Evolutionary conservation across 2,888 invertebrate genomes (phyloP).

Genomic region (Cetonia aurata): DNA sequence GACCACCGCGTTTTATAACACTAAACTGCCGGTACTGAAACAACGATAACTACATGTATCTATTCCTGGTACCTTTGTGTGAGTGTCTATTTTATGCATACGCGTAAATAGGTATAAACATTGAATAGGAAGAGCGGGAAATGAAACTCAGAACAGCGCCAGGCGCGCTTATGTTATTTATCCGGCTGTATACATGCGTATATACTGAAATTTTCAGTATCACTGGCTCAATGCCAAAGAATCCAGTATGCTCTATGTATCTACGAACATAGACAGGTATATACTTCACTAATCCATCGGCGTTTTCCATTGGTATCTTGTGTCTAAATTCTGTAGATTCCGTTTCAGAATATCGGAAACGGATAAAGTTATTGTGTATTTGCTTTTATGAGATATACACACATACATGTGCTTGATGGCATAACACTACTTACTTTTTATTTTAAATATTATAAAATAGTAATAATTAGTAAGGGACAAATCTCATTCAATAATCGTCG

Average conservation of each 20-base stretch:
- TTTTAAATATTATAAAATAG: too few species aligned
- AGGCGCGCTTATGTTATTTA: slow-evolving; percentile 12
- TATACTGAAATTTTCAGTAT: slow-evolving; percentile 47
- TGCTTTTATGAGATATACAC: too few species aligned
- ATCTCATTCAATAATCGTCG: too few species aligned
- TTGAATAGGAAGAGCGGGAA: slow-evolving; percentile 28
- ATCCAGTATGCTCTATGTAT: slow-evolving; percentile 4
- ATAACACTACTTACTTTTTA: too few species aligned
- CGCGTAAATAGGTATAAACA: slow-evolving; percentile 32
- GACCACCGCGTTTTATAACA: neutral
- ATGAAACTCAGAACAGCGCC: slow-evolving; percentile 25
- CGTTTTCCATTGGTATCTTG: too few species aligned
- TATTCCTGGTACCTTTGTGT: neutral
- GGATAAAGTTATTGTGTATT: too few species aligned
- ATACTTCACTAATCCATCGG: too few species aligned
- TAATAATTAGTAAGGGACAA: too few species aligned
- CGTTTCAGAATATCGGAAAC: too few species aligned
- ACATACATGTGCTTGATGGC: too few species aligned
- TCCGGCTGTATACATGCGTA: slow-evolving; percentile 33
- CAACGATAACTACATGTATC: neutral
- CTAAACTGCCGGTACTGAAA: neutral
- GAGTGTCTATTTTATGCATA: neutral
- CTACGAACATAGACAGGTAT: neutral
- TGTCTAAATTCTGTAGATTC: too few species aligned
- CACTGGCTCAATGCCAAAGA: slow-evolving; percentile 47